phyloP scores from a whole-genome alignment of 2,888 invertebrate genomes.

The Cremastobaeus sp. region DNA sequence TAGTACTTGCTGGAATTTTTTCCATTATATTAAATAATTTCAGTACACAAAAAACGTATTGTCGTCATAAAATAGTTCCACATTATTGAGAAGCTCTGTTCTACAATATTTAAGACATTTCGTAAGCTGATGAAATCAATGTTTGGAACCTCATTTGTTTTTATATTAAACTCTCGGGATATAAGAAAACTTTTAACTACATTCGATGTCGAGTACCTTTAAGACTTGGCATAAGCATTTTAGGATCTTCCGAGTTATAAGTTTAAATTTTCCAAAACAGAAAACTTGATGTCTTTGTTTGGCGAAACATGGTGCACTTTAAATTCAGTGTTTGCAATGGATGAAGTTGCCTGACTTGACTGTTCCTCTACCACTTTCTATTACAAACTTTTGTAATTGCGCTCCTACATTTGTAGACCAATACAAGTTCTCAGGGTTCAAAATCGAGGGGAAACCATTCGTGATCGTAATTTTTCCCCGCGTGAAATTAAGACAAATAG shows the following conservation, averaged over 20 bases:
- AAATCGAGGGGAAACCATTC: conserved; percentile 1
- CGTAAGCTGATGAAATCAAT: no score
- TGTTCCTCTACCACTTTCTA: conserved; percentile 25
- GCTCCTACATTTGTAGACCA: conserved; percentile 23
- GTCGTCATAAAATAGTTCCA: no score
- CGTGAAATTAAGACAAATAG: conserved; percentile 18
- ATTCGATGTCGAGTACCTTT: conserved; percentile 21
- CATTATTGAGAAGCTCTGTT: no score
- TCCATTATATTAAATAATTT: no score
- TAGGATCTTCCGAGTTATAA: conserved; percentile 38
- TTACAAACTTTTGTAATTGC: conserved; percentile 44
- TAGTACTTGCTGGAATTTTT: no score
- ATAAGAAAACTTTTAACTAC: conserved; percentile 47
- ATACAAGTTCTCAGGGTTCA: conserved; percentile 14
- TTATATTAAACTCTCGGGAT: conserved; percentile 21
- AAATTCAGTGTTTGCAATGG: conserved; percentile 31
- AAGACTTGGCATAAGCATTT: conserved; percentile 28
- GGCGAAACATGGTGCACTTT: conserved; percentile 9
- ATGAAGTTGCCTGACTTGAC: conserved; percentile 28
- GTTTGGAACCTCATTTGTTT: conserved; percentile 31
- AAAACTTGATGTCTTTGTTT: conserved; percentile 50
- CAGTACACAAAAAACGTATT: no score
- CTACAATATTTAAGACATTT: no score
- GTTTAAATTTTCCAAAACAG: conserved; percentile 35
- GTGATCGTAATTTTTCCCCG: conserved; percentile 24